Base-by-base conservation (phyloP, 2,888 invertebrate genomes). In the Drosophila infuscata region DNA sequence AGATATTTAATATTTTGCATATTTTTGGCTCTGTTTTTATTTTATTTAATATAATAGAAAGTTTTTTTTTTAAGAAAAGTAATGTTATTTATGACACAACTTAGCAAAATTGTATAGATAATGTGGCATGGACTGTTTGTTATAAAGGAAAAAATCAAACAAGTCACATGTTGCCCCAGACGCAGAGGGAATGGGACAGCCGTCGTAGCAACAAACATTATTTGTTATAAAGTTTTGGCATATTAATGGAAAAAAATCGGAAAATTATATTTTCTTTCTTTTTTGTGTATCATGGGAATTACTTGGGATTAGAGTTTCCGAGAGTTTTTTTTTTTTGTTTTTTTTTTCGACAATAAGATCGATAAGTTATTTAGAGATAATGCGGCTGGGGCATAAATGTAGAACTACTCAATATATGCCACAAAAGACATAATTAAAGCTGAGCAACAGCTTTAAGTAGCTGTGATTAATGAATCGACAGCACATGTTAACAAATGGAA, bases 161-260 rank as follows among this genome's bases (percentile, higher is more conserved):
- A 48, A 25, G 29, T 32, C 52, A 62, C 67, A 53, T 59, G 53
- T 61, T 70, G 63, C 57, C 43, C 48, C 64, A 48, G 49, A 35
- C 30, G 30, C 32, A 30, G 35, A 17, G 41, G n/a, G 49, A 35
- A 36, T 12, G 43, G 20, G 29, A 5, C 56, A 57, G 48, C 20
- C n/a, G 36, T 15, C 53, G 74, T 79, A 82, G 78, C 81, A 74
- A 83, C 77, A 77, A 75, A 83, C 86, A 88, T 84, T 89, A 90
- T 86, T 89, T 89, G 89, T 90, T 89, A 72, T 79, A 85, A 90
- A 89, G 77, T 90, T 90, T 81, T 86, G 79, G 81, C 89, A 86
- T 83, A 89, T 88, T 88, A 86, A 89, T 84, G 82, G 81, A 83
- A 82, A 88, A 84, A 79, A 36, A 36, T 80, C 83, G 72, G 74